These are phyloP conservation scores for Drosophila jambulina DNA, from an alignment of 1,140 invertebrate genomes.

Conservation along the genomic window DNA sequence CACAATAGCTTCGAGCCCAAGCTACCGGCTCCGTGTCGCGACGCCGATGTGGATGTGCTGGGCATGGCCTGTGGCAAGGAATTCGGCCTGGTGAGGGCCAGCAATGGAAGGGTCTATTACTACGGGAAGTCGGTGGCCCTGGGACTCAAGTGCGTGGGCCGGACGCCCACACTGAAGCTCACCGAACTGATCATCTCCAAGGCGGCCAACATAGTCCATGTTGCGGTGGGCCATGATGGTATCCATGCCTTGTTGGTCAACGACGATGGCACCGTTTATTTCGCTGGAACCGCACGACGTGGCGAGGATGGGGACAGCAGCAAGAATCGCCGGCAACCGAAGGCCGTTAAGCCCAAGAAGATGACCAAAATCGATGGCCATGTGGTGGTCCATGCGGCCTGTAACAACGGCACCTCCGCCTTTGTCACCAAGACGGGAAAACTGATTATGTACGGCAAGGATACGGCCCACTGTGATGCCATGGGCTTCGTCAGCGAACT, in stretches of 20 bases:
- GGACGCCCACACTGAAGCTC: conserved; percentile 89
- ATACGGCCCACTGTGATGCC: conserved; percentile 94
- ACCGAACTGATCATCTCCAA: conserved; percentile 91
- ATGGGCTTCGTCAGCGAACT: conserved; percentile 90
- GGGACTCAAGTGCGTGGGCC: conserved; percentile 85
- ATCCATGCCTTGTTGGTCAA: conserved; percentile 94
- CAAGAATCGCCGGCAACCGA: conserved; percentile 94
- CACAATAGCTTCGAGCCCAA: conserved; percentile 84
- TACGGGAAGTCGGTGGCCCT: conserved; percentile 90
- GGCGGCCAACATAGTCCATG: conserved; percentile 90
- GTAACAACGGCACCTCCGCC: conserved; percentile 97
- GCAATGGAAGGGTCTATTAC: conserved; percentile 91
- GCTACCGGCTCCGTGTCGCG: conserved; percentile 68
- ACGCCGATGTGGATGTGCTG: conserved; percentile 77
- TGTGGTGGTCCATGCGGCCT: conserved; percentile 92
- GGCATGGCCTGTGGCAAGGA: conserved; percentile 90
- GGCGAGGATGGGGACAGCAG: conserved; percentile 97
- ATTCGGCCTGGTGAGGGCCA: conserved; percentile 91
- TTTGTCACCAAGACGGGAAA: conserved; percentile 95
- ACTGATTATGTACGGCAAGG: conserved; percentile 97
- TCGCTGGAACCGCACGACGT: conserved; percentile 94
- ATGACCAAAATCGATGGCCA: conserved; percentile 96
- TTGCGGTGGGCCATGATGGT: conserved; percentile 96
- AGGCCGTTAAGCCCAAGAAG: conserved; percentile 96
- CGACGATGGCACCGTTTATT: conserved; percentile 95